phyloP scores from a whole-genome alignment of 2,797 vertebrate genomes.

The Tolypeutes matacus region DNA sequence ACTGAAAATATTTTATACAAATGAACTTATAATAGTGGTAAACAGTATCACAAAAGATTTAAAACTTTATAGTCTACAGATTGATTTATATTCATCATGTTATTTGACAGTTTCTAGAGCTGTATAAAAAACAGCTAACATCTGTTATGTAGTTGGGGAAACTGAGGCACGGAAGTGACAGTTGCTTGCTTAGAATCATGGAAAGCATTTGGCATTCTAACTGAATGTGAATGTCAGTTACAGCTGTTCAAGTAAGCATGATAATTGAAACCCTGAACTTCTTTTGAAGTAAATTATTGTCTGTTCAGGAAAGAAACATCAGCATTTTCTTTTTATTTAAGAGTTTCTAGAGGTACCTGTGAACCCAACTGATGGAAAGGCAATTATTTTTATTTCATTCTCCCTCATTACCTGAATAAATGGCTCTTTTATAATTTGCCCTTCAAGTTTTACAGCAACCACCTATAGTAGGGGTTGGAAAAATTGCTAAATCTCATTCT shows the following conservation, averaged over 20 bases:
- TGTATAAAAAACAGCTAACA: background rate
- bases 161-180: background rate
- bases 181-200: background rate
- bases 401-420: background rate
- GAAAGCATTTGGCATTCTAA: background rate
- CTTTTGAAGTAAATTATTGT: constrained; percentile 59
- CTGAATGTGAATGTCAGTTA: background rate
- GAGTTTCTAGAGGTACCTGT: background rate
- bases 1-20: background rate
- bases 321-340: constrained; percentile 25
- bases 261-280: background rate
- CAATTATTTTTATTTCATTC: background rate
- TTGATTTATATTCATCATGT: background rate
- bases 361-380: background rate
- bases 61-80: background rate
- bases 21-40: background rate
- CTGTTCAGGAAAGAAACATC: constrained; percentile 22
- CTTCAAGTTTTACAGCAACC: background rate
- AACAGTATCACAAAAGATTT: background rate
- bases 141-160: too few species aligned
- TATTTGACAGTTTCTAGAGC: background rate
- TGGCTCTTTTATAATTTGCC: background rate
- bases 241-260: background rate
- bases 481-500: background rate
- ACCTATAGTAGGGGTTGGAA: background rate